These are phyloP conservation scores for Sebastolobus alascanus DNA, from an alignment of 2,797 vertebrate genomes.

Conservation along the genomic window DNA sequence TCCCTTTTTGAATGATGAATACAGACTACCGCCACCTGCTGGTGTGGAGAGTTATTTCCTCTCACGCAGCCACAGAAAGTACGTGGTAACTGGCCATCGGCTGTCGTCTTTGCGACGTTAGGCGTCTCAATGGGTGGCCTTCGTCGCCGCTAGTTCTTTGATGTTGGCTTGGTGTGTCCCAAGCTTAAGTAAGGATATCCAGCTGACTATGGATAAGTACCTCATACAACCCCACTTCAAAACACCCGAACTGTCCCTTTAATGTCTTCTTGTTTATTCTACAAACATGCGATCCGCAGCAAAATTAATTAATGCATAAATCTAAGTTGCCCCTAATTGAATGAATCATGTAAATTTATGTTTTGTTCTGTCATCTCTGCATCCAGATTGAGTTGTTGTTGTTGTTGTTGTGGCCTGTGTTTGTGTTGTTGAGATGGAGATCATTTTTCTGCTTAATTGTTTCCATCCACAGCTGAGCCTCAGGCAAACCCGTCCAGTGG, in stretches of 20 bases:
- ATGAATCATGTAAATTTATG: slow-evolving; percentile 13
- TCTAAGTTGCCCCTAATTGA: slow-evolving; percentile 12
- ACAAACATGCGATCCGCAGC: background rate
- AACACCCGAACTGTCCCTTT: background rate
- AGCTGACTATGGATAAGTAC: background rate
- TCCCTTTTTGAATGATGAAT: too few species aligned
- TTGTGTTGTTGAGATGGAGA: slow-evolving; percentile 30
- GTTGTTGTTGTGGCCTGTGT: slow-evolving; percentile 14
- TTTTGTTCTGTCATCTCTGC: slow-evolving; percentile 20
- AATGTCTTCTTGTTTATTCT: slow-evolving; percentile 12
- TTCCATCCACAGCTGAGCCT: slow-evolving; percentile 57
- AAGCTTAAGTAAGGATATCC: background rate
- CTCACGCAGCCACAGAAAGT: too few species aligned
- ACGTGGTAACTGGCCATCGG: too few species aligned
- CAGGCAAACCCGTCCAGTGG: background rate
- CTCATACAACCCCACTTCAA: background rate
- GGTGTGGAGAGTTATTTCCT: too few species aligned
- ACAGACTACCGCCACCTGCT: too few species aligned
- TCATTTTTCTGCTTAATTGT: slow-evolving; percentile 26
- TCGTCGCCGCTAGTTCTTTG: too few species aligned
- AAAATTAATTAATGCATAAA: slow-evolving; percentile 25
- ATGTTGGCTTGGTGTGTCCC: too few species aligned
- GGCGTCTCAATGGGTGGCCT: too few species aligned
- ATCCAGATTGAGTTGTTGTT: slow-evolving; percentile 13
- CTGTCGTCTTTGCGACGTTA: too few species aligned